These are phyloP conservation scores for Dasyprocta punctata DNA, from an alignment of 2,113 vertebrate species.

Conservation along the genomic window DNA sequence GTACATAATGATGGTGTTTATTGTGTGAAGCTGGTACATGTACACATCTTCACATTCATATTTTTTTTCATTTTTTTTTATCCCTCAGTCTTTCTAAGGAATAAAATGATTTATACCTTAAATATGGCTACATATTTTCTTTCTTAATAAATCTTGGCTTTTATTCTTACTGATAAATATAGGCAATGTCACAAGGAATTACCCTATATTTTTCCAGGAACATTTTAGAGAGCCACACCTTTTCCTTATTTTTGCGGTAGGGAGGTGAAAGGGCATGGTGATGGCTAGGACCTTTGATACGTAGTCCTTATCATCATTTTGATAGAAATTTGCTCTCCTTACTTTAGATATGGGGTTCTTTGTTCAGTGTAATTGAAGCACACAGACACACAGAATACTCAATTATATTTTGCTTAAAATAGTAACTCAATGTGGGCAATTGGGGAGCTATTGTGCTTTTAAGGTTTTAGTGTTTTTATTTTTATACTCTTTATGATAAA, in stretches of 20 bases:
- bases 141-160: background rate
- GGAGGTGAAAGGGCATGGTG: background rate
- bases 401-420: constrained; percentile 24
- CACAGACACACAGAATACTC: background rate
- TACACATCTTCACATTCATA: background rate
- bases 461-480: background rate
- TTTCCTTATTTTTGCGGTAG: background rate
- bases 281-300: background rate
- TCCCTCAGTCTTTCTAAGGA: background rate
- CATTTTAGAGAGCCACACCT: background rate
- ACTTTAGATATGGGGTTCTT: background rate
- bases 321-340: background rate
- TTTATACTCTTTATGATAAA: constrained; percentile 8
- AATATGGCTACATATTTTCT: background rate
- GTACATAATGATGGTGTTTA: background rate
- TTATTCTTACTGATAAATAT: background rate
- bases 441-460: background rate
- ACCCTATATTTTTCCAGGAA: background rate
- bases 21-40: background rate
- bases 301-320: background rate
- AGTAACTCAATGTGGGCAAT: background rate
- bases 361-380: background rate
- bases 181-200: background rate
- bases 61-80: background rate
- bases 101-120: background rate